These are phyloP conservation scores for Dryadula phaetusa DNA, from an alignment of 2,888 invertebrate species.

Conservation along the genomic window DNA sequence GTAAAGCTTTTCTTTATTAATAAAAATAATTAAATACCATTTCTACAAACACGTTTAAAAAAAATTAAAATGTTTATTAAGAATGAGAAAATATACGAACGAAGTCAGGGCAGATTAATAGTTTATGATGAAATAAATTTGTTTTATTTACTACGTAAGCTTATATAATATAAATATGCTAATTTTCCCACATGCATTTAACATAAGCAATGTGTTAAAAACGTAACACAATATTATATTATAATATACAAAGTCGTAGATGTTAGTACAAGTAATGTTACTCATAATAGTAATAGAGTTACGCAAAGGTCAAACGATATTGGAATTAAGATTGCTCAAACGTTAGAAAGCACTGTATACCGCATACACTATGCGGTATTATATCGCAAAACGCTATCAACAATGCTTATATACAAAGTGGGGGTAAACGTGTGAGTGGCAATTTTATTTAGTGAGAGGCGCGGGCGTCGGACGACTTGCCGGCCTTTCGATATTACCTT, in stretches of 20 bases:
- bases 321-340: conserved; percentile 30
- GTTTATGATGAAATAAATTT: not conserved
- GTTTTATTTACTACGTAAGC: not conserved
- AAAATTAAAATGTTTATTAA: no score
- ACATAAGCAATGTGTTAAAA: conserved; percentile 6
- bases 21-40: no score
- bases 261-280: not conserved
- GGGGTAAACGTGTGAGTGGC: conserved; percentile 71
- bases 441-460: conserved; percentile 67
- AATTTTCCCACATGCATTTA: conserved; percentile 8
- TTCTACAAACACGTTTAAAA: no score
- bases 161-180: conserved; percentile 11
- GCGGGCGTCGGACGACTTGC: conserved; percentile 75
- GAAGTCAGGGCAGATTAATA: not conserved
- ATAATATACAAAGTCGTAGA: not conserved
- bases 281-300: conserved; percentile 18
- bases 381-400: conserved; percentile 29
- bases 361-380: not conserved
- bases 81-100: not conserved
- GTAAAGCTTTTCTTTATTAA: no score
- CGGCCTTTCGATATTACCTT: conserved; percentile 53
- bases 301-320: conserved; percentile 31
- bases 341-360: conserved; percentile 29
- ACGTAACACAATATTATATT: not conserved
- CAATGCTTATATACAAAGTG: conserved; percentile 52